Base-by-base conservation (phyloP, 2,888 invertebrate species). In the Beris morrisii region DNA sequence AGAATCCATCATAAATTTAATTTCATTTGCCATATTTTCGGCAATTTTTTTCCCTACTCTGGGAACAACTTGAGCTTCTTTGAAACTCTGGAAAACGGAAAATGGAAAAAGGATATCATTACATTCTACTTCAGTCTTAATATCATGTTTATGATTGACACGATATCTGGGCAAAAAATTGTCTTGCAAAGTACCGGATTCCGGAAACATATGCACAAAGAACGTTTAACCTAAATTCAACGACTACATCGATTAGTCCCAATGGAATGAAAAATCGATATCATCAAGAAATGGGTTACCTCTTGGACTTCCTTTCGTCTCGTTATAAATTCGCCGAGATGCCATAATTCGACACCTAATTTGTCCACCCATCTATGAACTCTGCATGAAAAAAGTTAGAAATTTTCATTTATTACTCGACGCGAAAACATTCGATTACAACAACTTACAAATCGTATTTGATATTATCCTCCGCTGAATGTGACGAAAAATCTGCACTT, bases 1-100 rank as follows among this genome's bases (percentile, higher is more conserved):
- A 50, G 90, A 86, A 71, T 91, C 90, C 88, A 94, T 91, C 91
- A 95, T 93, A 64, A 87, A 88, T 75, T 90, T 89, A 67, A 96
- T 90, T 73, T 93, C 91, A 71, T 89, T 88, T 9, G 91, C 88
- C 83, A 95, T 93, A 70, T 91, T 91, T 73, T 88, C 88, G 38
- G 93, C 89, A 75, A 95, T 82, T 74, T 87, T 86, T 73, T 86
- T 85, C 5, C 95, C 92, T 78, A 92, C 90, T 76, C 91, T 85
- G 48, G 88, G 83, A 72, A 88, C 86, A 57, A 93, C 86, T 76
- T 86, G 86, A 13, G 90, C 91, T 64, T 88, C 87, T 78, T 91
- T 91, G 79, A 91, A 93, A 77, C 91, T 91, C 87, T 91, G 78
- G 63, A 79, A 81, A 71, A 59, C 67, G 31, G 4, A 9, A 45